Evolutionary conservation across 2,888 invertebrate species (phyloP).

Genomic region (Eilema caniola): DNA sequence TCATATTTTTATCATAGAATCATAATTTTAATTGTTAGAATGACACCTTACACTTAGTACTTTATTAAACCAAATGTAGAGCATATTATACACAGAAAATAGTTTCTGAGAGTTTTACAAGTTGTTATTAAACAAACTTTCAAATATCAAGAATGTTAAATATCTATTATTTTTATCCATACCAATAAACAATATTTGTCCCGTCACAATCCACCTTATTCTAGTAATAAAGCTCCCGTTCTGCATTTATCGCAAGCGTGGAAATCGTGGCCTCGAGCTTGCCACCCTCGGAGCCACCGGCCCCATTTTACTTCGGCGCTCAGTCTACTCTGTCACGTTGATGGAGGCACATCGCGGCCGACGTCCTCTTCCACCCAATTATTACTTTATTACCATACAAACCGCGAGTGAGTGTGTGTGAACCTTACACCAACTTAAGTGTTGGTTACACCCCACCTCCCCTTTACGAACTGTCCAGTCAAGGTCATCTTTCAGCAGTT

Average conservation of each 20-base stretch:
- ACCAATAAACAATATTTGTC: neutral
- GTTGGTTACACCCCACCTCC: slow-evolving; percentile 60
- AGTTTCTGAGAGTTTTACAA: neutral
- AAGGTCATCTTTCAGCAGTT: slow-evolving; percentile 76
- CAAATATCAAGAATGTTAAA: neutral
- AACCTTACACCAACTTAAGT: slow-evolving; percentile 67
- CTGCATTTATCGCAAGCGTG: slow-evolving; percentile 46
- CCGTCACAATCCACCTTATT: neutral
- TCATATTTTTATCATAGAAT: neutral
- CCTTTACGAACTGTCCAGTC: slow-evolving; percentile 62
- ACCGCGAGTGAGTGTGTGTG: slow-evolving; percentile 78
- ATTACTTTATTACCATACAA: slow-evolving; percentile 62
- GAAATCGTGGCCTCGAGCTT: slow-evolving; percentile 55
- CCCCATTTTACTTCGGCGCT: slow-evolving; percentile 63
- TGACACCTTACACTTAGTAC: neutral
- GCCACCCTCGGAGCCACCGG: slow-evolving; percentile 72
- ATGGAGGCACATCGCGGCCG: slow-evolving; percentile 58
- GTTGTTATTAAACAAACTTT: neutral
- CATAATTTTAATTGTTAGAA: neutral
- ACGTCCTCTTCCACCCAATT: slow-evolving; percentile 49
- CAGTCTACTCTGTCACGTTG: slow-evolving; percentile 74
- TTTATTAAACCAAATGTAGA: neutral
- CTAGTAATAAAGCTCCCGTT: slow-evolving; percentile 31
- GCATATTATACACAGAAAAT: neutral
- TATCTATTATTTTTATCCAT: neutral